Percentiles rank a stretch among this genome's conserved stretches.
These are phyloP conservation scores for Ara ararauna DNA, from an alignment of 2,797 vertebrate genomes.

Conservation along the genomic window DNA sequence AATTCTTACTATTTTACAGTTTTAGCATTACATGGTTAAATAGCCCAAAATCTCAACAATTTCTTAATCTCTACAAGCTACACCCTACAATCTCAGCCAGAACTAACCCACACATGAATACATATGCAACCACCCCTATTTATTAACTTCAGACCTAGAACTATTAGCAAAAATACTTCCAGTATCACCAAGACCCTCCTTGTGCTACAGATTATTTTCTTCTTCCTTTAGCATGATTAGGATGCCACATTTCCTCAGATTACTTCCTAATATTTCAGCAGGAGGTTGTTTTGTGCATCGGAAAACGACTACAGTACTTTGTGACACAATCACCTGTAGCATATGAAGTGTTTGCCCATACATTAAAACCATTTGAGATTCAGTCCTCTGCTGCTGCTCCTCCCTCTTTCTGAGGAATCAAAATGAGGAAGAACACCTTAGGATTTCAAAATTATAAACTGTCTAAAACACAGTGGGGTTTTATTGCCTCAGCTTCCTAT, in stretches of 20 bases:
- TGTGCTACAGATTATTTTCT: background rate
- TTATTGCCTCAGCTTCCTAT: background rate
- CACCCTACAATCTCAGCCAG: background rate
- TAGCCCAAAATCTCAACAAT: background rate
- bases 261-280: background rate
- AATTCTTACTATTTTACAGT: background rate
- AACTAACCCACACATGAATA: background rate
- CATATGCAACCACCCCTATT: accelerated
- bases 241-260: background rate
- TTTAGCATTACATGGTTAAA: background rate
- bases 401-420: background rate
- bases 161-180: background rate
- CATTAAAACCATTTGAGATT: background rate
- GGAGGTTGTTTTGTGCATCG: background rate
- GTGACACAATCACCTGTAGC: accelerated
- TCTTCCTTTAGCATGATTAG: background rate
- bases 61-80: background rate
- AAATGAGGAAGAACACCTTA: background rate
- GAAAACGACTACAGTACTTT: background rate
- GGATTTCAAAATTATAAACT: background rate
- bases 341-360: background rate
- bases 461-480: background rate
- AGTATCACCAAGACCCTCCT: background rate
- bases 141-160: background rate
- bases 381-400: background rate